phyloP scores from a whole-genome alignment of 2,113 vertebrate species.

The Abramis brama region DNA sequence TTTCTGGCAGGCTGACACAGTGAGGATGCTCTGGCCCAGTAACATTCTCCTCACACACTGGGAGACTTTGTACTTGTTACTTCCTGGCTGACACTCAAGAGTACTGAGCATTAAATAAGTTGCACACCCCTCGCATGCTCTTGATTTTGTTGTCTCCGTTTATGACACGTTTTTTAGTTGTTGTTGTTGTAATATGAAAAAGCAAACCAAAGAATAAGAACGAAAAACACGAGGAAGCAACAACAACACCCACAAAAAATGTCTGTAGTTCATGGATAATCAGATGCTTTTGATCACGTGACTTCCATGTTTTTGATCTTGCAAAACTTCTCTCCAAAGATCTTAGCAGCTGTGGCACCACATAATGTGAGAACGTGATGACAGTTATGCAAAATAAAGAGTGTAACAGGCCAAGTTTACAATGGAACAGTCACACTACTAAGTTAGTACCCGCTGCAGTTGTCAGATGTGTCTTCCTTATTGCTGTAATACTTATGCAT shows the following conservation, averaged over 20 bases:
- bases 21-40: slow-evolving; percentile 64
- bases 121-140: slow-evolving; percentile 65
- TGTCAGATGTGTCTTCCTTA: slow-evolving; percentile 12
- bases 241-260: slow-evolving; percentile 59
- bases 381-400: slow-evolving; percentile 62
- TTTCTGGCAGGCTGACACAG: slow-evolving; percentile 72
- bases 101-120: slow-evolving; percentile 65
- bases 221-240: slow-evolving; percentile 30
- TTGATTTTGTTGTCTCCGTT: slow-evolving; percentile 58
- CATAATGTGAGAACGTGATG: slow-evolving; percentile 66
- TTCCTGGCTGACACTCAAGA: slow-evolving; percentile 63
- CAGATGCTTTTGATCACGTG: slow-evolving; percentile 78
- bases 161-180: slow-evolving; percentile 40
- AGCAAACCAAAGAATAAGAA: slow-evolving; percentile 53
- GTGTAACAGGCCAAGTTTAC: slow-evolving; percentile 55
- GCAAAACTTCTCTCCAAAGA: slow-evolving; percentile 59
- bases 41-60: slow-evolving; percentile 70
- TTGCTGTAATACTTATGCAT: slow-evolving; percentile 22
- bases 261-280: slow-evolving; percentile 77
- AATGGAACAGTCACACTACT: slow-evolving; percentile 8
- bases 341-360: slow-evolving; percentile 62
- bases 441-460: neutral
- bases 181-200: slow-evolving; percentile 59
- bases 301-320: slow-evolving; percentile 73
- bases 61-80: slow-evolving; percentile 72